phyloP scores from a whole-genome alignment of 2,113 vertebrate genomes.

The Saccopteryx bilineata region DNA sequence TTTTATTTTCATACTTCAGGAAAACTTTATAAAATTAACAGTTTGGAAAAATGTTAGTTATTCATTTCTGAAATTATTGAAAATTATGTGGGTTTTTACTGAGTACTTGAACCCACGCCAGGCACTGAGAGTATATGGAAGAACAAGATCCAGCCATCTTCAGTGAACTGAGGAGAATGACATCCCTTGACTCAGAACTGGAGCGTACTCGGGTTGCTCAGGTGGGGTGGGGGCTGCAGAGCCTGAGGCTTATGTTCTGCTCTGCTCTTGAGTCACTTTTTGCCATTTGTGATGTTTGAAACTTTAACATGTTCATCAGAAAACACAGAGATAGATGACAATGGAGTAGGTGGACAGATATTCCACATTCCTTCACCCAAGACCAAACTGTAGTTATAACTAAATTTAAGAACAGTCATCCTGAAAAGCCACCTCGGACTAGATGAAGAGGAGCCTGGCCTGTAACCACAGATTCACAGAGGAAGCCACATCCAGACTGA shows the following conservation, averaged over 20 bases:
- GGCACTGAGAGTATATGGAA: neutral
- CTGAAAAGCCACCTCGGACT: too few relatives aligned
- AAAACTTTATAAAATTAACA: constrained; percentile 27
- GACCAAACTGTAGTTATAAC: too few relatives aligned
- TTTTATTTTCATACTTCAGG: constrained; percentile 27
- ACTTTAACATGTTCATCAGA: neutral
- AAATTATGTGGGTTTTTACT: neutral
- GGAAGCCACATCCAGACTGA: too few relatives aligned
- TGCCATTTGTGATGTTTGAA: neutral
- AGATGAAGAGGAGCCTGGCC: too few relatives aligned
- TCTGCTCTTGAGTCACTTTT: neutral
- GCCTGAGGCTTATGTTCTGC: neutral
- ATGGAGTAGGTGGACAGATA: too few relatives aligned
- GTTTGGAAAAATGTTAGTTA: constrained; percentile 34
- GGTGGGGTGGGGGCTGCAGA: neutral
- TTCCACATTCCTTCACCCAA: too few relatives aligned
- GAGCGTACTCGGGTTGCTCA: neutral
- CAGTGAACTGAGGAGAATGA: neutral
- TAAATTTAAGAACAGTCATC: too few relatives aligned
- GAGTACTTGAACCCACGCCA: neutral
- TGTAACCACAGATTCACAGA: too few relatives aligned
- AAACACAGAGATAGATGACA: neutral
- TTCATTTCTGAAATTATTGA: constrained; percentile 40
- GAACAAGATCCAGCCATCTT: neutral
- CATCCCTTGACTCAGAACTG: neutral